These are phyloP conservation scores for Microplitis mediator DNA, from an alignment of 1,140 invertebrate species.

Conservation along the genomic window DNA sequence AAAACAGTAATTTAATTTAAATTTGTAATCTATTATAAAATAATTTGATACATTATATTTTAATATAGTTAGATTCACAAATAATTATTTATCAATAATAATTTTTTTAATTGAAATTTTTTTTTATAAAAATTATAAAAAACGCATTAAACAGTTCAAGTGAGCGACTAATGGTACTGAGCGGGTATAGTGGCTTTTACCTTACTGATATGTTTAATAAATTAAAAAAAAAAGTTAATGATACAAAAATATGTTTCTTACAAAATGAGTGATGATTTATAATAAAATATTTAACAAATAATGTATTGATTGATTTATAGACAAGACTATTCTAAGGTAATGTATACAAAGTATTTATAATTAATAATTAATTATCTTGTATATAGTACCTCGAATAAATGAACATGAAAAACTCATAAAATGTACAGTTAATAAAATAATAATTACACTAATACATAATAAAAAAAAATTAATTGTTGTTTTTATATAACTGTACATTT, in stretches of 20 bases:
- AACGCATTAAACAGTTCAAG: too few relatives aligned
- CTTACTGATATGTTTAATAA: background rate
- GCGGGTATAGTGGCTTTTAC: too few relatives aligned
- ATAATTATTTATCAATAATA: too few relatives aligned
- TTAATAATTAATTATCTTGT: background rate
- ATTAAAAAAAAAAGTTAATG: background rate
- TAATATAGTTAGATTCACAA: too few relatives aligned
- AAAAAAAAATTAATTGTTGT: background rate
- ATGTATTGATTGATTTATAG: background rate
- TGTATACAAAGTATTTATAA: background rate
- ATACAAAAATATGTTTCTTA: background rate
- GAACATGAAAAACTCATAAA: background rate
- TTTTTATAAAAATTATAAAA: too few relatives aligned
- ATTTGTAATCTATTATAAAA: too few relatives aligned
- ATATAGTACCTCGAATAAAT: background rate
- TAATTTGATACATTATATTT: too few relatives aligned
- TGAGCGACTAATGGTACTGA: too few relatives aligned
- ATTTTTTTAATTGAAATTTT: too few relatives aligned
- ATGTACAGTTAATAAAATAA: conserved; percentile 3
- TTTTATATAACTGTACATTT: conserved; percentile 19
- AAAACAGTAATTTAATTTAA: too few relatives aligned
- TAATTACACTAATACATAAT: background rate
- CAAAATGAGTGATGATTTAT: background rate
- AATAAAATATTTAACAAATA: background rate
- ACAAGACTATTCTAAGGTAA: background rate